Base-by-base conservation (phyloP, 2,888 invertebrate genomes). In the Melanophora roralis region DNA sequence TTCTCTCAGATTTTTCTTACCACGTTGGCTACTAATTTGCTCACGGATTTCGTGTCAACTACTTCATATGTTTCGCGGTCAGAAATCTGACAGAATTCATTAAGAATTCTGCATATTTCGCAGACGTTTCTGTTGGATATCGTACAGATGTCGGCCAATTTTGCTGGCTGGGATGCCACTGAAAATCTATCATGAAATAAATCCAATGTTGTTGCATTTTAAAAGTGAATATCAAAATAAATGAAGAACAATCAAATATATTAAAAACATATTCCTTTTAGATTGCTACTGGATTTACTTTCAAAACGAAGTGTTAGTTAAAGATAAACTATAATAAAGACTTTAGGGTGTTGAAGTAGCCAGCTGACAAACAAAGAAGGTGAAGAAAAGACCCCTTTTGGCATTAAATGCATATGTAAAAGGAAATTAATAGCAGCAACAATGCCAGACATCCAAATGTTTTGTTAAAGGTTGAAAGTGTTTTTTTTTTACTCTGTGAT, bases 401-500 rank as follows among this genome's bases (percentile, higher is more conserved):
- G 72, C 69, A 71, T 60, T 57, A 57, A 80, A 47, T 51, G 55
- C 9, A 11, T 36, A 5, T 27, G 3, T 27, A 21, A 21, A 60
- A 65, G 64, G 57, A 23, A 65, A 59, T 60, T 68, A 71, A 34
- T 59, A 53, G 68, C 75, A 76, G 79, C 84, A 85, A 84, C 85
- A 86, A 49, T n/a, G 27, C 71, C 69, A 75, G 68, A 59, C 36
- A 53, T 11, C 34, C 36, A 64, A 69, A 14, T 57, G 49, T 19
- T 40, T 64, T 38, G 21, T 84, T 84, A 84, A 86, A 83, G 85
- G 43, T 47, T 57, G 72, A 19, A n/a, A n/a, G n/a, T n/a, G 62
- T 49, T 43, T 59, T 62, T 1, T 45, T 45, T 45, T 45, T 27
- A 2, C 23, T 43, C 8, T 16, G 16, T 16, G 16, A 23, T 49